A percentile compares a stretch with the other conserved stretches of the same genome.
phyloP scores from a whole-genome alignment of 2,113 vertebrate genomes.

The Motacilla alba region DNA sequence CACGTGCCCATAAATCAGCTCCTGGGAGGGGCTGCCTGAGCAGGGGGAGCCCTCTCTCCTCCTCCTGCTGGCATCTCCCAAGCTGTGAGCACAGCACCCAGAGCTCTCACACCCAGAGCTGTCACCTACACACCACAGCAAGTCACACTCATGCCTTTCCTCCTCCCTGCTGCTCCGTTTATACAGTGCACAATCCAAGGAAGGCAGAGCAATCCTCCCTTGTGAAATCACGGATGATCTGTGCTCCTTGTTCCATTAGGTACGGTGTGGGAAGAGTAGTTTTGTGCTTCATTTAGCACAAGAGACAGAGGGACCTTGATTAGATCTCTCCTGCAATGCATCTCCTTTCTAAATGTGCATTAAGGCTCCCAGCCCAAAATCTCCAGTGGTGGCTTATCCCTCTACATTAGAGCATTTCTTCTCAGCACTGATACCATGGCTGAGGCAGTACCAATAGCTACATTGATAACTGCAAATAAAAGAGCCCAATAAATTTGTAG shows the following conservation, averaged over 20 bases:
- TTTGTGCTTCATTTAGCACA: conserved; percentile 42
- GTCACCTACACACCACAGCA: background rate
- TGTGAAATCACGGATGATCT: background rate
- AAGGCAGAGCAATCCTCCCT: background rate
- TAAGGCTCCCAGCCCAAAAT: background rate
- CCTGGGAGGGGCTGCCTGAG: background rate
- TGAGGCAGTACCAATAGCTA: background rate
- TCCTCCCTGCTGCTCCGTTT: background rate
- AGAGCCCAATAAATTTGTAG: background rate
- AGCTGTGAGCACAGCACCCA: background rate
- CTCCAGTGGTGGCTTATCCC: background rate
- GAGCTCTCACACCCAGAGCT: conserved; percentile 6
- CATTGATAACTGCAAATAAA: background rate
- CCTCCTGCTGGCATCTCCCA: background rate
- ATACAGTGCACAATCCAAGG: background rate
- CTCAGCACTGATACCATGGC: background rate
- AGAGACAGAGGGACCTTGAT: conserved; percentile 38
- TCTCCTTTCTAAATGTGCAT: background rate
- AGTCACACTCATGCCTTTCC: background rate
- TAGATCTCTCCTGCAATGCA: conserved; percentile 15
- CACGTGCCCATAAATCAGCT: background rate
- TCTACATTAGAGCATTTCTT: background rate
- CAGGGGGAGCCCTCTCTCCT: background rate
- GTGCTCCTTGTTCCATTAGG: conserved; percentile 6
- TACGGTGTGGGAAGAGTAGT: background rate